Conservation (phyloP, 2,888 invertebrate genomes). For the Tiphia femorata region DNA sequence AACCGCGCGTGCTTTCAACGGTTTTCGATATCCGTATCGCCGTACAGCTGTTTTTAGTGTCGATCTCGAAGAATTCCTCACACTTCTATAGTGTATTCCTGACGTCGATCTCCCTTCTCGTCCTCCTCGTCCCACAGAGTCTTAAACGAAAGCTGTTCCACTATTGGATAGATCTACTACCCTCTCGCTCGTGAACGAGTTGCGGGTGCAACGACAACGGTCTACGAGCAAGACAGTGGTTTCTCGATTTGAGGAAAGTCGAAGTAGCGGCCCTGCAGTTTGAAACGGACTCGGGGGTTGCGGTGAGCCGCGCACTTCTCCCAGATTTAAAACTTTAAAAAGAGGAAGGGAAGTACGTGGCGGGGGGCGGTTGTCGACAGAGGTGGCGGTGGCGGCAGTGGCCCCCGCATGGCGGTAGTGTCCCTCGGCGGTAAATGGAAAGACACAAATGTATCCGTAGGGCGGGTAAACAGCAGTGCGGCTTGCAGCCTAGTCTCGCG, state of each 20-base stretch:
- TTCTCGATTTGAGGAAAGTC: constrained; percentile 9
- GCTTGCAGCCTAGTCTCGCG: constrained; percentile 49
- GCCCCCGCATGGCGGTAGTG: no score
- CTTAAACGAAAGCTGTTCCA: no score
- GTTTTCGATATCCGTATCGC: no score
- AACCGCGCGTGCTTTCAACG: no score
- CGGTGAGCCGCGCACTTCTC: constrained; percentile 29
- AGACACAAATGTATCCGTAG: constrained; percentile 58
- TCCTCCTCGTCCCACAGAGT: no score
- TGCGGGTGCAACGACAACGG: background rate
- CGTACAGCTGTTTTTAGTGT: no score
- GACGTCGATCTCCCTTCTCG: no score
- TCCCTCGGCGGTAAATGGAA: constrained; percentile 52
- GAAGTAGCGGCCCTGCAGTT: constrained; percentile 10
- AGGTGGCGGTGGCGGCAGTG: background rate
- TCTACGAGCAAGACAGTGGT: background rate
- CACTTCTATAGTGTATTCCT: no score
- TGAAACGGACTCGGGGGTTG: constrained; percentile 25
- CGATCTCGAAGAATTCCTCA: no score
- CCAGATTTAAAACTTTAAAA: constrained; percentile 46
- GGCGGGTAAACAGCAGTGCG: constrained; percentile 52
- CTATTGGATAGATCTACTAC: no score
- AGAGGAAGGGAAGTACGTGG: constrained; percentile 27
- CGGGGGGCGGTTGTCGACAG: constrained; percentile 5
- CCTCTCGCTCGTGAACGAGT: background rate